Conservation (phyloP, 2,797 vertebrate genomes). For the Hypotaenidia philippensis region DNA sequence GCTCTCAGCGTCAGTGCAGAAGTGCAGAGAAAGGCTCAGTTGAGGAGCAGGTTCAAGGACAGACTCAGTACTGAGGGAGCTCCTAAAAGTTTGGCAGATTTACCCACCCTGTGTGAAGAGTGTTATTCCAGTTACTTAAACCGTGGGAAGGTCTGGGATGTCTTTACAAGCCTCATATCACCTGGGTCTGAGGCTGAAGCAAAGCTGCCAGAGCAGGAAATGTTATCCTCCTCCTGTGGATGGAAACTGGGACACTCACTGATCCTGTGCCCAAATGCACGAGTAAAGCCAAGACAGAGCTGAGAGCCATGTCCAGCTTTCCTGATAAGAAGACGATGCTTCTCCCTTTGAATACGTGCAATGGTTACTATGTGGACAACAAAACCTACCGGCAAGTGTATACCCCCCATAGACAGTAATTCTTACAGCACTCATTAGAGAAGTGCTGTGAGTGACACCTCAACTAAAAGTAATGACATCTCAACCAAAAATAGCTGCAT, state of each 20-base stretch:
- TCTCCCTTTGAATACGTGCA: not conserved
- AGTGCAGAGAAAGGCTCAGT: not conserved
- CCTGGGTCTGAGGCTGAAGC: not conserved
- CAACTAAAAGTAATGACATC: not conserved
- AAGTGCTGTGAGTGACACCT: not conserved
- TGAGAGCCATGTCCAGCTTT: not conserved
- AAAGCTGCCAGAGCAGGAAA: constrained; percentile 24
- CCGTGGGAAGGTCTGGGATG: not conserved
- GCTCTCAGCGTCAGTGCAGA: not conserved
- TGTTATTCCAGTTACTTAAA: not conserved
- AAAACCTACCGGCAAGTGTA: not conserved
- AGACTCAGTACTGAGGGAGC: not conserved
- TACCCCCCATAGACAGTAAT: not conserved
- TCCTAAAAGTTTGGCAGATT: not conserved
- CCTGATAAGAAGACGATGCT: accelerated
- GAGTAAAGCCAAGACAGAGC: not conserved
- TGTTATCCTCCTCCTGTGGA: not conserved
- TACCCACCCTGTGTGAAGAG: not conserved
- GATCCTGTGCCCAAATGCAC: not conserved
- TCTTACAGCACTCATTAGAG: not conserved
- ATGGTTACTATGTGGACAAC: accelerated
- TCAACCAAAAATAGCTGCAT: not conserved
- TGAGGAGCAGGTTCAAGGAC: not conserved
- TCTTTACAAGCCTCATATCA: not conserved
- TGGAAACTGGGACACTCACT: not conserved